Evolutionary conservation across 1,140 invertebrate genomes (phyloP).

Genomic region (Scylla paramamosain): DNA sequence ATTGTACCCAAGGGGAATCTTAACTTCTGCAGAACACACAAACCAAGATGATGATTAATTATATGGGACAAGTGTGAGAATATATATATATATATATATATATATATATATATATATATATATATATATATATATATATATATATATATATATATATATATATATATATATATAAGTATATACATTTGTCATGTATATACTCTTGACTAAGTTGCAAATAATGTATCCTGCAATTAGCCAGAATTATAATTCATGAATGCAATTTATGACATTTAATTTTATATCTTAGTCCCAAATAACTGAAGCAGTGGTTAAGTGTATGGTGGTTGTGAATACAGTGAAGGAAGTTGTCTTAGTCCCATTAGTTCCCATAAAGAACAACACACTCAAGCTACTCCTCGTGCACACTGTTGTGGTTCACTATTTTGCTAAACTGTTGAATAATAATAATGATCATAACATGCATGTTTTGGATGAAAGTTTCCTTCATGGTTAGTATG

Average conservation of each 20-base stretch:
- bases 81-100: not conserved
- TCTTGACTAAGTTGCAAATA: not conserved
- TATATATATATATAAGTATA: too few relatives aligned
- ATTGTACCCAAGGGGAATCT: slow-evolving; percentile 34
- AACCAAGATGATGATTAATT: slow-evolving; percentile 8
- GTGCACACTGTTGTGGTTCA: slow-evolving; percentile 48
- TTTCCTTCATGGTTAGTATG: too few relatives aligned
- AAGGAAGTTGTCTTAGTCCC: not conserved
- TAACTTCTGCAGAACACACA: slow-evolving; percentile 42
- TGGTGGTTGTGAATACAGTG: slow-evolving; percentile 39
- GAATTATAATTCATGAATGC: not conserved
- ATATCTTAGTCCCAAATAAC: slow-evolving; percentile 33
- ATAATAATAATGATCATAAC: too few relatives aligned
- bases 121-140: too few relatives aligned
- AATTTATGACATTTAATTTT: not conserved
- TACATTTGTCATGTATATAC: not conserved
- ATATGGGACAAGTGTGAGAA: slow-evolving; percentile 4
- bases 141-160: too few relatives aligned
- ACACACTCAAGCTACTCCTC: slow-evolving; percentile 4
- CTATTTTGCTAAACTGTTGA: not conserved
- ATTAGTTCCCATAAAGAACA: slow-evolving; percentile 57
- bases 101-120: not conserved
- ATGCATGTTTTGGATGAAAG: too few relatives aligned
- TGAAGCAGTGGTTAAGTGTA: slow-evolving; percentile 31
- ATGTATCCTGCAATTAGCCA: not conserved